Evolutionary conservation across 2,797 vertebrate species (phyloP).

Genomic region (Lophotriccus pileatus): DNA sequence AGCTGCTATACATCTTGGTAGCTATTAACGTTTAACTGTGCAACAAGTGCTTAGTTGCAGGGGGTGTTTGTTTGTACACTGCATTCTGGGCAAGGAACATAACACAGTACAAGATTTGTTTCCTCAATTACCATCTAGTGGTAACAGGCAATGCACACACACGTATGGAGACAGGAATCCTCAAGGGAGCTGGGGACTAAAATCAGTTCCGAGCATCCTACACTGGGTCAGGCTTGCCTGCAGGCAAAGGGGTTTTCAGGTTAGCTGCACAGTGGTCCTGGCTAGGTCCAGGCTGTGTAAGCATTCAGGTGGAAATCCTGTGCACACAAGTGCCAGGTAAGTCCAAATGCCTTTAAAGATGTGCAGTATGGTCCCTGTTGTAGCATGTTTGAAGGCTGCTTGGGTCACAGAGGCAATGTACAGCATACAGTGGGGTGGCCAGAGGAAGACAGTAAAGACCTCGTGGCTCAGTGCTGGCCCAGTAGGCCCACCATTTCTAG

Average conservation of each 20-base stretch:
- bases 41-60: background rate
- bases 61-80: background rate
- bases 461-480: background rate
- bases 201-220: background rate
- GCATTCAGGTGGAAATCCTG: background rate
- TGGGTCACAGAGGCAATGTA: background rate
- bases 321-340: background rate
- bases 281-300: background rate
- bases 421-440: background rate
- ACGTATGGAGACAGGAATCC: background rate
- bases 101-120: background rate
- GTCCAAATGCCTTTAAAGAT: background rate
- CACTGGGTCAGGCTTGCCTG: background rate
- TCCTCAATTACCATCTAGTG: background rate
- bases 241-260: rapidly evolving
- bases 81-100: background rate
- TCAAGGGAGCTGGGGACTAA: background rate
- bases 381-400: background rate
- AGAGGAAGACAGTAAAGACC: background rate
- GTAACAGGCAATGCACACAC: rapidly evolving
- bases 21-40: background rate
- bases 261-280: background rate
- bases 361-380: background rate
- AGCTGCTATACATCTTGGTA: background rate
- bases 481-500: no score